Evolutionary conservation across 2,888 invertebrate species (phyloP), one percentile per base, ranked within the genome.

Genomic region (Drosophila infuscata): DNA sequence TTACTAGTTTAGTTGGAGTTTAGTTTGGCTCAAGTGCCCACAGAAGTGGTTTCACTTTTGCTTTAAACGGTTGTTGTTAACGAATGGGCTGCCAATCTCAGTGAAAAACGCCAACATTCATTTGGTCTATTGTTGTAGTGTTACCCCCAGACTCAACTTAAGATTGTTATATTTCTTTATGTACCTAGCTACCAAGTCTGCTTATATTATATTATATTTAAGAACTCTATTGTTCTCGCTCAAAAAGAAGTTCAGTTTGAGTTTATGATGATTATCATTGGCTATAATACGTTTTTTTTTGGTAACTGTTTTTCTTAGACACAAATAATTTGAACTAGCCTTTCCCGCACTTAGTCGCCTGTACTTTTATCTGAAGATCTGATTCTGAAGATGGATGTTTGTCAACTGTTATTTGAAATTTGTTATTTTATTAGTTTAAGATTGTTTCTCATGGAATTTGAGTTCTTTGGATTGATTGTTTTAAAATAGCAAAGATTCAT

Each of bases 31-130:
- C 46, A n/a, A 58, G 60, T 70, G 71, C 29, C 49, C 35, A 46
- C 52, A 25, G 29, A 63, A 76, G 76, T 76, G 76, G 48, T 76
- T 76, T 76, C 76, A 73, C 76, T 76, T 76, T 76, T 57, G 36
- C 36, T 35, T 41, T n/a, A 46, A 46, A 46, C 46, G 2, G 15
- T 4, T 46, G 15, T 67, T 6, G 46, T 36, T 67, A 58, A 38
- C 36, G 32, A 33, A 12, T 35, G 56, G 56, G 56, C 33, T 41
- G 33, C 32, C 17, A n/a, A 52, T 29, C 33, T 17, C 12, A 15
- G 20, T 15, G 8, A 11, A 38, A 25, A 25, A 53, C n/a, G 33
- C 11, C 17, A 15, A 12, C 61, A 46, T 25, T 48, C n/a, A 17
- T 29, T 33, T 54, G 25, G 3, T 36, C 53, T n/a, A 48, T 48